Evolutionary conservation across 2,113 vertebrate genomes (phyloP).

Genomic region (Macaca nemestrina): DNA sequence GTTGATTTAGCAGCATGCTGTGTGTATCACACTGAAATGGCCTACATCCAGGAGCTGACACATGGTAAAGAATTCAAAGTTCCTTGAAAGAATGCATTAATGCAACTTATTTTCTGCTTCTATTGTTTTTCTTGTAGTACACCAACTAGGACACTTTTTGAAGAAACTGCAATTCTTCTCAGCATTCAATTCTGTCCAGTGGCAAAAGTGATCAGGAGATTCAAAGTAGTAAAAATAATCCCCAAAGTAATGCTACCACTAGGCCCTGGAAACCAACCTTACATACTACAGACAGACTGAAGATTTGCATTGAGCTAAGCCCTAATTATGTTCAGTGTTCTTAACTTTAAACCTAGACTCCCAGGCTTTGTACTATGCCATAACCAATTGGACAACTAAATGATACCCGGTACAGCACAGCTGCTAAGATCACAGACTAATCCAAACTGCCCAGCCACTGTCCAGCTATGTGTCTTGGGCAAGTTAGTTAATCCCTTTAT

Average conservation of each 20-base stretch:
- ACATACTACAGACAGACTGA: background rate
- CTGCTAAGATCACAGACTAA: background rate
- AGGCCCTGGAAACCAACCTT: background rate
- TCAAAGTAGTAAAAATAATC: conserved; percentile 28
- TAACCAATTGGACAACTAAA: background rate
- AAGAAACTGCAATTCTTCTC: conserved; percentile 2
- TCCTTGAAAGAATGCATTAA: background rate
- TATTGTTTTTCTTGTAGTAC: background rate
- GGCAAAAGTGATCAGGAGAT: background rate
- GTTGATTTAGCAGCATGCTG: background rate
- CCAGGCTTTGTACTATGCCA: background rate
- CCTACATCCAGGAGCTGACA: background rate
- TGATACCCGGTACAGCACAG: rapidly evolving
- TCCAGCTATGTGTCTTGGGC: background rate
- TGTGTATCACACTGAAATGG: background rate
- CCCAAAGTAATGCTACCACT: background rate
- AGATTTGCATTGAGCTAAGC: background rate
- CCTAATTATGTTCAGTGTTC: background rate
- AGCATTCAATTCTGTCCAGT: conserved; percentile 4
- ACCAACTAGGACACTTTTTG: background rate
- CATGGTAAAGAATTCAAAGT: background rate
- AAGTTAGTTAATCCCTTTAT: background rate
- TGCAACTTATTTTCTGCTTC: background rate
- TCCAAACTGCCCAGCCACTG: background rate
- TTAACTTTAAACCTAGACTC: background rate